A percentile compares a stretch with the other conserved stretches of the same genome.
phyloP scores from a whole-genome alignment of 2,888 invertebrate species.

The Agriotes lineatus region DNA sequence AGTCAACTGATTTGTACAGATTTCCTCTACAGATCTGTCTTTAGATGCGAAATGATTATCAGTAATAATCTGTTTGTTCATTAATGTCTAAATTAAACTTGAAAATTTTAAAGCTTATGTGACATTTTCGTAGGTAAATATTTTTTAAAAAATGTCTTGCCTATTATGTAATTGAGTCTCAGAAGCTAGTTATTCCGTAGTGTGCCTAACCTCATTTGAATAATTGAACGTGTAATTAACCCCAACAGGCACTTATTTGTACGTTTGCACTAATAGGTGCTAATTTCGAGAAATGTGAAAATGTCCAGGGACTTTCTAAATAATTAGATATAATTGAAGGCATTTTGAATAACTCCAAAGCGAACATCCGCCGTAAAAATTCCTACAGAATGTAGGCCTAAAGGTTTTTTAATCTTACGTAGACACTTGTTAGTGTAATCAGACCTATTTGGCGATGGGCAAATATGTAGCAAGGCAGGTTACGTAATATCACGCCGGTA shows the following conservation, averaged over 20 bases:
- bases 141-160: no score
- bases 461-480: constrained; percentile 3
- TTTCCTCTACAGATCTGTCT: no score
- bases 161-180: no score
- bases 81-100: no score
- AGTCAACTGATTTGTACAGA: no score
- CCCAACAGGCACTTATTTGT: neutral
- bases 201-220: constrained; percentile 10
- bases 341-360: neutral
- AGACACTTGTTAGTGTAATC: neutral
- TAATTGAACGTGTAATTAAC: constrained; percentile 14
- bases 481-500: constrained; percentile 8
- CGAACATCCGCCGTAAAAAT: neutral
- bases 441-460: neutral
- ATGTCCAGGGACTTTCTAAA: constrained; percentile 12
- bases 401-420: neutral
- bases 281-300: constrained; percentile 20
- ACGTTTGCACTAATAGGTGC: constrained; percentile 18
- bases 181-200: neutral
- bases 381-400: neutral
- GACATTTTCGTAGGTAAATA: no score
- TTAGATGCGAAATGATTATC: no score
- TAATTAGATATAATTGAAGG: neutral
- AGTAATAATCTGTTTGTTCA: no score
- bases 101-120: no score